A percentile compares a stretch with the other conserved stretches of the same genome.
These are phyloP conservation scores for Hylaea fasciaria DNA, from an alignment of 2,888 invertebrate species.

Conservation along the genomic window DNA sequence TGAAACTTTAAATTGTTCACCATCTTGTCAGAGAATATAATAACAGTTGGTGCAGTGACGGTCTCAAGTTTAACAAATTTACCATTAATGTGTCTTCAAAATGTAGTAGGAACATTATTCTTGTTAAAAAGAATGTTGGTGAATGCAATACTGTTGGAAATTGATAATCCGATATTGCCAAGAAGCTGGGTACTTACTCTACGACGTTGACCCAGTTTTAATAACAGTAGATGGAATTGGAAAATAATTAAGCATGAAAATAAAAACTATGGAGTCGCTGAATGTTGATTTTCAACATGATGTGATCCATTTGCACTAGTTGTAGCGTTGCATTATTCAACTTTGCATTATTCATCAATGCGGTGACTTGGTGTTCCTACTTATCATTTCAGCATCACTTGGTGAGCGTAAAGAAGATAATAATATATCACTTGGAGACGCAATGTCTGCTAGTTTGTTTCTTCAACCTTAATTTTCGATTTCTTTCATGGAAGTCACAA, in stretches of 20 bases:
- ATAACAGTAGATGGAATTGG: slow-evolving; percentile 6
- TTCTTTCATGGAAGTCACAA: slow-evolving; percentile 64
- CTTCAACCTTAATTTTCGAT: slow-evolving; percentile 57
- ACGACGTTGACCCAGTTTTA: slow-evolving; percentile 5
- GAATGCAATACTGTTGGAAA: too few relatives aligned
- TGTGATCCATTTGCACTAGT: slow-evolving; percentile 49
- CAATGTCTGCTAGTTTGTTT: slow-evolving; percentile 44
- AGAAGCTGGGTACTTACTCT: background rate
- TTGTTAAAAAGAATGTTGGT: too few relatives aligned
- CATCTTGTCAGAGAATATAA: background rate
- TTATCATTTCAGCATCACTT: slow-evolving; percentile 48
- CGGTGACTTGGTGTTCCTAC: slow-evolving; percentile 51
- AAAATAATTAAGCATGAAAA: slow-evolving; percentile 11
- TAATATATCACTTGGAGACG: slow-evolving; percentile 48
- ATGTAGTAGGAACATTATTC: too few relatives aligned
- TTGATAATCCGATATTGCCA: background rate
- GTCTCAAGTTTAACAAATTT: too few relatives aligned
- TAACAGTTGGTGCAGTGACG: too few relatives aligned
- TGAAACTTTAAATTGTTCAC: background rate
- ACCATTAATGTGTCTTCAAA: too few relatives aligned
- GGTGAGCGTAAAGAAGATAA: slow-evolving; percentile 41
- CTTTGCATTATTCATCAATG: slow-evolving; percentile 57
- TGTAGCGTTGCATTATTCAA: slow-evolving; percentile 53
- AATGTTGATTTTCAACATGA: slow-evolving; percentile 40
- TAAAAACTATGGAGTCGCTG: slow-evolving; percentile 11